A percentile compares a stretch with the other conserved stretches of the same genome.
These are phyloP conservation scores for Stenodema calcarata DNA, from an alignment of 2,888 invertebrate genomes.

Conservation along the genomic window DNA sequence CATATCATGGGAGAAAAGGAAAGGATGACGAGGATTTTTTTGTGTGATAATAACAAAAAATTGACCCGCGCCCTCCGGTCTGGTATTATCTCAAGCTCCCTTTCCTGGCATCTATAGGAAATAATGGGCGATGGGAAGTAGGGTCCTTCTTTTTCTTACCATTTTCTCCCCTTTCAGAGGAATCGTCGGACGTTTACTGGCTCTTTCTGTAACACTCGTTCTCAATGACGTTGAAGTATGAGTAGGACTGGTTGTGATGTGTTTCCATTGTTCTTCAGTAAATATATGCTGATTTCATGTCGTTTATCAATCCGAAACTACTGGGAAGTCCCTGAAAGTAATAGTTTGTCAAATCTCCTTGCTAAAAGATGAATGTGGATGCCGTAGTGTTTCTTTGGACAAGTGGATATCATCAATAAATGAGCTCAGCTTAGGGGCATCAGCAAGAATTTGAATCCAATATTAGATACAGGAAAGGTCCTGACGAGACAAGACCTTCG, in stretches of 20 bases:
- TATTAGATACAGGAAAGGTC: too few species aligned
- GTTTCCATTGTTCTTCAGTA: background rate
- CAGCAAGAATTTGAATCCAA: background rate
- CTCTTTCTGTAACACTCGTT: background rate
- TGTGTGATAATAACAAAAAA: background rate
- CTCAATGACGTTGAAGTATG: background rate
- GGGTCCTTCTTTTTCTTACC: background rate
- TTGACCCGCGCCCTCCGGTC: background rate
- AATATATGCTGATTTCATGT: background rate
- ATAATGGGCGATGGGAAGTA: background rate
- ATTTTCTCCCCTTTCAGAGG: background rate
- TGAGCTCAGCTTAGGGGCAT: too few species aligned
- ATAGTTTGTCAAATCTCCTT: background rate
- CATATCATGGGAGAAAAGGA: background rate
- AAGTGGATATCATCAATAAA: background rate
- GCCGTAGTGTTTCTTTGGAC: background rate
- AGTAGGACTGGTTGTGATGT: background rate
- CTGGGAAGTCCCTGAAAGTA: background rate
- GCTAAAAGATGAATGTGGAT: background rate
- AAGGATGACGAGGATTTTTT: background rate
- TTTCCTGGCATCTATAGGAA: background rate
- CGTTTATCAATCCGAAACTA: background rate
- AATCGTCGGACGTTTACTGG: background rate
- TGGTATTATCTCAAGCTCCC: background rate
- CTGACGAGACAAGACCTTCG: too few species aligned